Percentiles rank a stretch among this genome's conserved stretches.
Evolutionary conservation across 2,113 vertebrate species (phyloP).

Genomic region (Ranitomeya variabilis): DNA sequence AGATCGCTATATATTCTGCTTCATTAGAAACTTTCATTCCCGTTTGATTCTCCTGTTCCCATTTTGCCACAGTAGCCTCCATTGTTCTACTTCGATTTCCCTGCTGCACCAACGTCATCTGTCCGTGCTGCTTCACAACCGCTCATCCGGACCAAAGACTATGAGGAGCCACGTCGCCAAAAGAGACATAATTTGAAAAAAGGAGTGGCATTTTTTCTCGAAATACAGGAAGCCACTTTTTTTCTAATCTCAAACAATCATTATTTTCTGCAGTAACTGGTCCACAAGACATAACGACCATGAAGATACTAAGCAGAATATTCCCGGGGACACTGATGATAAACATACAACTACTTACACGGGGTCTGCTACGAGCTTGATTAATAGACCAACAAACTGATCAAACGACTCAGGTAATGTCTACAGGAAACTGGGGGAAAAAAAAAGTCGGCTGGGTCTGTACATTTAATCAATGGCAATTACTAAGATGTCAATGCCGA

Average conservation of each 20-base stretch:
- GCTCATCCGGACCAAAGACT: too few relatives aligned
- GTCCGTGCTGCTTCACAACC: too few relatives aligned
- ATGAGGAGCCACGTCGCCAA: too few relatives aligned
- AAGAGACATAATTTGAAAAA: too few relatives aligned
- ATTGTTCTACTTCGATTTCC: too few relatives aligned
- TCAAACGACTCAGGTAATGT: slow-evolving; percentile 64
- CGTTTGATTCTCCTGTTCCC: too few relatives aligned
- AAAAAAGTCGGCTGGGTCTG: slow-evolving; percentile 49
- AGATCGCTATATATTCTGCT: too few relatives aligned
- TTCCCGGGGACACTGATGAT: not conserved
- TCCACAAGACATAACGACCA: not conserved
- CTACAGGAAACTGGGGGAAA: slow-evolving; percentile 58
- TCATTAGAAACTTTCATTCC: too few relatives aligned
- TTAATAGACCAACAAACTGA: slow-evolving; percentile 63
- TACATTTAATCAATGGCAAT: slow-evolving; percentile 46
- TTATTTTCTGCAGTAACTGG: not conserved
- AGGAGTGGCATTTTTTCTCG: not conserved
- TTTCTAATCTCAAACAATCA: not conserved
- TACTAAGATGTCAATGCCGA: slow-evolving; percentile 53
- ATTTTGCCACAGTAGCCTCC: too few relatives aligned
- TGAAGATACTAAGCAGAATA: not conserved
- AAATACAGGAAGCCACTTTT: not conserved
- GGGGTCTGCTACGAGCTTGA: slow-evolving; percentile 53
- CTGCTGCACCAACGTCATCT: too few relatives aligned
- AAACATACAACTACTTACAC: not conserved